Base-by-base conservation (phyloP, 2,113 vertebrate species). In the Acrocephalus kingi region DNA sequence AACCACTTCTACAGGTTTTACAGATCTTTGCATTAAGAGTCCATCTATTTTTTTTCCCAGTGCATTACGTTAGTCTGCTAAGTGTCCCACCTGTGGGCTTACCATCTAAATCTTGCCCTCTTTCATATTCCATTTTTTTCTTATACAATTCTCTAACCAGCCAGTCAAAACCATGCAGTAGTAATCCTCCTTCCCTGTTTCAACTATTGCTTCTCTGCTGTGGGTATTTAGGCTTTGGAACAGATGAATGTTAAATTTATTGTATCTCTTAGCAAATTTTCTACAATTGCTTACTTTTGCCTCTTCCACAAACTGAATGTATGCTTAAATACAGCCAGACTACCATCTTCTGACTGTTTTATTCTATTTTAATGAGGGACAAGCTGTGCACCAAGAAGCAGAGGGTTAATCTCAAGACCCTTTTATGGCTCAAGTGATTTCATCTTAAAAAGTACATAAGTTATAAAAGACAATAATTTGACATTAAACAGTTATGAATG, bases 361-460 rank as follows among this genome's bases (percentile, higher is more conserved):
- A 74, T 33, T 43, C 25, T 67, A 51, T 55, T 89, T 84, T 89
- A 86, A 71, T 3, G 3, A 78, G 48, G 37, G 23, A 84, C 43
- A 84, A 87, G 16, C 30, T 79, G 39, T 48, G 41, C 41, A 25
- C 22, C 41, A 49, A 76, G 41, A 68, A 58, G n/a, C 59, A 86
- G 55, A 81, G 52, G 21, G 21, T 86, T 86, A 80, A 67, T 88
- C 33, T 96, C 71, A 95, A 59, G 23, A 75, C 8, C 17, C 46
- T 90, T 90, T 88, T 80, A 87, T 31, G 41, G 45, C 31, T 95
- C 31, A 63, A 73, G 16, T 90, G 84, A 87, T 87, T 76, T 97
- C 43, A 74, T 88, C 23, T 61, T 86, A 52, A 77, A 94, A 94
- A 94, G 51, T 41, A 66, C 59, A 41, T 8, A 25, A 84, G 46